phyloP scores from a whole-genome alignment of 2,888 invertebrate genomes.

The Eupeodes latifasciatus region DNA sequence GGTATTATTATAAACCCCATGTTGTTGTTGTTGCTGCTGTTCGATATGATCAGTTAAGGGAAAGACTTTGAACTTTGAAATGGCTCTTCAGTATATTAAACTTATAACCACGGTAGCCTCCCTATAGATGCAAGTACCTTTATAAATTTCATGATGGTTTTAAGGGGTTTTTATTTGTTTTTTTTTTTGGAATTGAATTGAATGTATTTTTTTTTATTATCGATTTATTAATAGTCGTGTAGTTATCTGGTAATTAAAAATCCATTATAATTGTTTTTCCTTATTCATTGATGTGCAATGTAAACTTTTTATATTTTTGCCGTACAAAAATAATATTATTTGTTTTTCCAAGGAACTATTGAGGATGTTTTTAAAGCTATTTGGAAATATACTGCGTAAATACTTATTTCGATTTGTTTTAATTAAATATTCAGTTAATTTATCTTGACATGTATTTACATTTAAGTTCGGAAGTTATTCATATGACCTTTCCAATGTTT shows the following conservation, averaged over 20 bases:
- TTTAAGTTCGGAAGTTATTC: no score
- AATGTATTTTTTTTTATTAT: neutral
- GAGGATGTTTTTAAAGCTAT: no score
- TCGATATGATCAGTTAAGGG: constrained; percentile 10
- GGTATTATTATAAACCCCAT: neutral
- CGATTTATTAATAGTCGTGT: neutral
- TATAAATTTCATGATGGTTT: neutral
- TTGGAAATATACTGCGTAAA: no score
- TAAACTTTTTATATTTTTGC: neutral
- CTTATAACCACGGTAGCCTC: no score
- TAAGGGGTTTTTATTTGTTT: constrained; percentile 1
- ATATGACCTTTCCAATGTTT: no score
- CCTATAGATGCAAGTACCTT: neutral
- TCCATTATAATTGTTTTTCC: neutral
- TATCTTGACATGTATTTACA: no score
- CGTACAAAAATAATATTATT: neutral
- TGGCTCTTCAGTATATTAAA: neutral
- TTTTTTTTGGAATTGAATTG: neutral
- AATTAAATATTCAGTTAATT: no score
- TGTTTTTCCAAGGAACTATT: no score
- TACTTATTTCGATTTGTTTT: no score
- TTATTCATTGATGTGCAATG: neutral
- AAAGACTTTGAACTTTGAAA: constrained; percentile 19
- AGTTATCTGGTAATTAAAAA: neutral
- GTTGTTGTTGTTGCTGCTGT: no score